Percentiles rank a stretch among this genome's conserved stretches.
These are phyloP conservation scores for Conus ventricosus DNA, from an alignment of 1,140 invertebrate genomes.

Conservation along the genomic window DNA sequence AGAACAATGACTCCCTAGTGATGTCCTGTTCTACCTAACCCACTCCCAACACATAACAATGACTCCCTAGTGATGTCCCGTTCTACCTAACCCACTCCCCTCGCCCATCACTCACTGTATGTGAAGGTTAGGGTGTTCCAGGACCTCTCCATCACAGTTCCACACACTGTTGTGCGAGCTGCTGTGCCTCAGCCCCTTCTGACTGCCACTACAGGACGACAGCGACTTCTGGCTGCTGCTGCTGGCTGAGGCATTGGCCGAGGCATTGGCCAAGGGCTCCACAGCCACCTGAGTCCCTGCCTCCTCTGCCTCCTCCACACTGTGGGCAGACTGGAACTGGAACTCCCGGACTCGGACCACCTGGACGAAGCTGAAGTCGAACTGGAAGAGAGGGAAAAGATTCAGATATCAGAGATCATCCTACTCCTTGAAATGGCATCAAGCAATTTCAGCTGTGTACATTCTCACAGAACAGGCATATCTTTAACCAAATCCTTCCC, in stretches of 20 bases:
- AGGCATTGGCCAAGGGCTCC: not conserved
- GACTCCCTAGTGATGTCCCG: too few relatives aligned
- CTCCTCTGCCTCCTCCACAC: slow-evolving; percentile 50
- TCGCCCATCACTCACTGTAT: slow-evolving; percentile 79
- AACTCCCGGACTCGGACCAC: slow-evolving; percentile 85
- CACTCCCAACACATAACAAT: too few relatives aligned
- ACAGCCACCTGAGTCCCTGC: not conserved
- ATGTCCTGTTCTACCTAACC: not conserved
- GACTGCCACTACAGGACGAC: slow-evolving; percentile 11
- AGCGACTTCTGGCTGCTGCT: not conserved
- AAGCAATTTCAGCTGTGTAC: not conserved
- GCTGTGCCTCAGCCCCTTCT: slow-evolving; percentile 21
- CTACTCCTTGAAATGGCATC: not conserved
- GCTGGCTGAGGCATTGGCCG: not conserved
- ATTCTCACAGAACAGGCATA: not conserved
- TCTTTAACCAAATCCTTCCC: not conserved
- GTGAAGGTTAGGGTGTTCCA: slow-evolving; percentile 82
- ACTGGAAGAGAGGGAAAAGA: slow-evolving; percentile 74
- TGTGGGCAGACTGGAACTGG: slow-evolving; percentile 79
- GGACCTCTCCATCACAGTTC: slow-evolving; percentile 91
- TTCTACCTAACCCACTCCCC: not conserved
- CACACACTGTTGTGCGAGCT: slow-evolving; percentile 77
- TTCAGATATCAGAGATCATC: not conserved
- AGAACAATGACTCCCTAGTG: too few relatives aligned
- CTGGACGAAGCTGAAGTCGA: slow-evolving; percentile 86